Base-by-base conservation (phyloP, 2,888 invertebrate genomes). In the Drosophila colorata region DNA sequence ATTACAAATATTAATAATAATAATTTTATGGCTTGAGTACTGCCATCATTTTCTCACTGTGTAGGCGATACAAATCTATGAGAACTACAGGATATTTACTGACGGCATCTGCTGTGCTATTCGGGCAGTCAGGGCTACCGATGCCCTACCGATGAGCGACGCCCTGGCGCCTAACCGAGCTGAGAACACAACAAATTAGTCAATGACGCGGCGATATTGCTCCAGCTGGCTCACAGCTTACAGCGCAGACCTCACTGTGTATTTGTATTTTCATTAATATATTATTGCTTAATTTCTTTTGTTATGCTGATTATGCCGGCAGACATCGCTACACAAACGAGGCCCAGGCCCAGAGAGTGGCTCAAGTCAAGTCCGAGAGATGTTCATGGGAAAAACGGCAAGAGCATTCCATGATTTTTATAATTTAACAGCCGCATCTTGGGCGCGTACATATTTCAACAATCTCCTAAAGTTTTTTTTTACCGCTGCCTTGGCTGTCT, bases 211-310 rank as follows among this genome's bases (percentile, higher is more conserved):
- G 86, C 87, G 80, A 78, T 84, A 88, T 90, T 87, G 66, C 56
- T 53, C 51, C 74, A 74, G 78, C 68, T 78, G 78, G 56, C 52
- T 20, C 18, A 40, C 59, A 40, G 46, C 25, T 53, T 16, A 64
- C 35, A 33, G 18, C 35, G 28, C 13, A 41, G 38, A 28, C 35
- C 25, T 52, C 14, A 40, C 35, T 47, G 47, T 40, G 58, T 57
- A 48, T 74, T 72, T 80, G 72, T 74, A 84, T 89, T 80, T 84
- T 87, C 81, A 80, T 90, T 86, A 89, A 90, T 88, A 90, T 89
- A 83, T 90, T 89, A 90, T 87, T 90, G 88, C 90, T 90, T 91
- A 90, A 90, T 91, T 90, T 89, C 88, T 87, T 91, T 90, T 90
- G 91, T 91, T 90, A 88, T 90, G 90, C 80, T 88, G 85, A 90